Percentiles rank a stretch among this genome's conserved stretches.
phyloP scores from a whole-genome alignment of 2,888 invertebrate genomes.

The Drosophila paramelanica region DNA sequence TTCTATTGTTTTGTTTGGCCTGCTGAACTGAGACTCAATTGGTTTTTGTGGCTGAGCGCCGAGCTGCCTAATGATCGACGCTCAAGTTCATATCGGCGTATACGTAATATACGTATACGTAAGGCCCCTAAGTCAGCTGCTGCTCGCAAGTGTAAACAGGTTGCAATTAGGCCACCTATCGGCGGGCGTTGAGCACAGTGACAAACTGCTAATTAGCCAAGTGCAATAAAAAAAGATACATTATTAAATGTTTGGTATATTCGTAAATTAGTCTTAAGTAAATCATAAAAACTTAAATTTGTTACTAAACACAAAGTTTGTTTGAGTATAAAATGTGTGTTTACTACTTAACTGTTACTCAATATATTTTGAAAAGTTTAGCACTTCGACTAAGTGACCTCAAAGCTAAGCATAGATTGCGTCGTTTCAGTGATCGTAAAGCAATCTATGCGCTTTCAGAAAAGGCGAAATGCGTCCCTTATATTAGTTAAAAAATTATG shows the following conservation, averaged over 20 bases:
- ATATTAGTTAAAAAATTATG: no score
- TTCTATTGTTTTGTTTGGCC: conserved; percentile 55
- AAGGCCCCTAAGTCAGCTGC: conserved; percentile 31
- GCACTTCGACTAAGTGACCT: background rate
- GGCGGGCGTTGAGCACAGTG: conserved; percentile 53
- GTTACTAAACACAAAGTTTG: conserved; percentile 14
- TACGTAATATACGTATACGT: conserved; percentile 56
- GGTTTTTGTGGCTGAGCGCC: conserved; percentile 42
- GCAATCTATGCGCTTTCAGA: no score
- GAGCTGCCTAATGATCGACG: conserved; percentile 45
- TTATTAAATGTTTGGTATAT: conserved; percentile 48
- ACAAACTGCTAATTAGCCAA: conserved; percentile 48
- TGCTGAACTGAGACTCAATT: conserved; percentile 55
- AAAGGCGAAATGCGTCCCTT: no score
- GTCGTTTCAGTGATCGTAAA: no score
- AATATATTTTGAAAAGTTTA: conserved; percentile 1
- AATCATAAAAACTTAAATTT: conserved; percentile 32
- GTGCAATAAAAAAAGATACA: conserved; percentile 51
- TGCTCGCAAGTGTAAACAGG: conserved; percentile 40
- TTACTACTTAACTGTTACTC: conserved; percentile 21
- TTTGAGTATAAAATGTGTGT: conserved; percentile 10
- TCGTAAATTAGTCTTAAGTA: conserved; percentile 37
- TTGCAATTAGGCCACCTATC: conserved; percentile 29
- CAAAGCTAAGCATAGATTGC: background rate
- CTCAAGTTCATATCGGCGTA: conserved; percentile 31